Evolutionary conservation across 1,140 invertebrate genomes (phyloP).

Genomic region (Musca domestica): DNA sequence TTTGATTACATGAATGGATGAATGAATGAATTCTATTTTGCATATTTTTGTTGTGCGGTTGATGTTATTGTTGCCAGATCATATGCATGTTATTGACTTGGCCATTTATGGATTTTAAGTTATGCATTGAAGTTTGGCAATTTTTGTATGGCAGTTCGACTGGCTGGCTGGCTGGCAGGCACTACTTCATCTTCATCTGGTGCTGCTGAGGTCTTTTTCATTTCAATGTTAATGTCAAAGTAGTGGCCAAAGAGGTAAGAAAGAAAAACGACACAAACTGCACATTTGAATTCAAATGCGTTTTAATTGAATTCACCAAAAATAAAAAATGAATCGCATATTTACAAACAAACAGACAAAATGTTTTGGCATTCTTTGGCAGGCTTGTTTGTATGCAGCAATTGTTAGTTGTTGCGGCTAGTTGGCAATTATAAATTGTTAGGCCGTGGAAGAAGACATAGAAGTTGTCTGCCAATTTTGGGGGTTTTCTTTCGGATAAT

Average conservation of each 20-base stretch:
- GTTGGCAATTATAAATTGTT: slow-evolving; percentile 11
- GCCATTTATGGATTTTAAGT: slow-evolving; percentile 12
- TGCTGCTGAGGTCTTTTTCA: not conserved
- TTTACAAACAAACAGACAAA: not conserved
- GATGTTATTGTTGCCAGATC: no score
- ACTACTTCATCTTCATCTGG: no score
- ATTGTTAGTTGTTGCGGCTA: not conserved
- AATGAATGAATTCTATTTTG: no score
- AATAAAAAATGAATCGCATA: not conserved
- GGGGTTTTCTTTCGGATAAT: not conserved
- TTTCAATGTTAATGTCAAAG: slow-evolving; percentile 16
- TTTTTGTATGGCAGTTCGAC: not conserved
- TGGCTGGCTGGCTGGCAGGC: not conserved
- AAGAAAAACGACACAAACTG: not conserved
- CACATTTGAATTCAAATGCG: slow-evolving; percentile 12
- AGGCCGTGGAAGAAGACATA: not conserved
- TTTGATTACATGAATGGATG: no score
- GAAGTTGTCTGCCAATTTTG: slow-evolving; percentile 4
- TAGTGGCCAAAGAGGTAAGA: no score
- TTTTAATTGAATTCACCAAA: slow-evolving; percentile 15
- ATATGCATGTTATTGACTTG: slow-evolving; percentile 4
- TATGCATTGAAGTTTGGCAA: slow-evolving; percentile 6
- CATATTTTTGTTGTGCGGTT: no score
- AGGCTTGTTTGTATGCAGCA: no score
- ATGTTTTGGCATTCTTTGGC: not conserved